phyloP scores from a whole-genome alignment of 2,888 invertebrate genomes.

The Hecatera dysodea region DNA sequence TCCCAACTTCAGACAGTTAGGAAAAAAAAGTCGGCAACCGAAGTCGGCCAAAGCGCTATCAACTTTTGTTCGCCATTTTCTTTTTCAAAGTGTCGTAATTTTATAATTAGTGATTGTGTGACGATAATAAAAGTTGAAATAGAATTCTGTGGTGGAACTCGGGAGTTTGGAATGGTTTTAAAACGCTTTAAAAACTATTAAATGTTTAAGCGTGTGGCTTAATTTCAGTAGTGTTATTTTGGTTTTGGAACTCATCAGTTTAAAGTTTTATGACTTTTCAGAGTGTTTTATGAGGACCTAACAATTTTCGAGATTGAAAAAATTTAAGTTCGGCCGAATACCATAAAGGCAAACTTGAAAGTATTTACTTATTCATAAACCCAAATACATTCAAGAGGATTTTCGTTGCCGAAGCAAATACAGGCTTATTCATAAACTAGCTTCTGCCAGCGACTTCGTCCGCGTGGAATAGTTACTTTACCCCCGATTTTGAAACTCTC shows the following conservation, averaged over 20 bases:
- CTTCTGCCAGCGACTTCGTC: no score
- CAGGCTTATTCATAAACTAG: no score
- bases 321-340: background rate
- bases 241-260: background rate
- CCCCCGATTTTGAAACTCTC: no score
- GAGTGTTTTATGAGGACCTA: accelerated
- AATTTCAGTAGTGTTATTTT: background rate
- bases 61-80: conserved; percentile 38
- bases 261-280: background rate
- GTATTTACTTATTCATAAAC: background rate
- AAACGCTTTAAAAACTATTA: background rate
- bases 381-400: background rate
- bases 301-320: background rate
- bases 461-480: no score
- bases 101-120: conserved; percentile 39
- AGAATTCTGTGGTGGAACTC: conserved; percentile 9
- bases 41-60: conserved; percentile 56
- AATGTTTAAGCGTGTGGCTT: background rate
- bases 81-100: conserved; percentile 43
- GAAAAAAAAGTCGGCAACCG: conserved; percentile 38
- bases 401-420: no score
- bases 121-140: conserved; percentile 15
- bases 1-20: conserved; percentile 55
- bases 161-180: background rate
- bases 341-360: background rate